Conservation (phyloP, 2,797 vertebrate genomes). For the Adelosebastes latens region DNA sequence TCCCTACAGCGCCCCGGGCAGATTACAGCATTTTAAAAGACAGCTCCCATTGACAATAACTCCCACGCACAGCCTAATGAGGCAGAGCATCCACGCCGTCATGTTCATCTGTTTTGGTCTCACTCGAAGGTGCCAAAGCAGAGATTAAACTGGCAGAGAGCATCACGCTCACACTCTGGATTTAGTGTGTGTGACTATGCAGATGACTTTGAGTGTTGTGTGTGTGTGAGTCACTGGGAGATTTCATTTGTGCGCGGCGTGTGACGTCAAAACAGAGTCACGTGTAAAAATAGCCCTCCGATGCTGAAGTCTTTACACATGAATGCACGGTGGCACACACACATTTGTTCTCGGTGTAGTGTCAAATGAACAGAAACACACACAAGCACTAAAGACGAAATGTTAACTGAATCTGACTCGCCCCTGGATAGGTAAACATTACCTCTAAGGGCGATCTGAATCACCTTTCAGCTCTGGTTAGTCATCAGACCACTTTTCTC, state of each 20-base stretch:
- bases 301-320: slow-evolving; percentile 44
- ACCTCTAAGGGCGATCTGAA: slow-evolving; percentile 7
- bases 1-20: slow-evolving; percentile 38
- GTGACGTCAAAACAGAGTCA: slow-evolving; percentile 54
- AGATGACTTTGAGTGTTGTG: not conserved
- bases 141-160: slow-evolving; percentile 40
- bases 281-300: slow-evolving; percentile 72
- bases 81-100: slow-evolving; percentile 48
- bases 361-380: slow-evolving; percentile 7
- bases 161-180: slow-evolving; percentile 11
- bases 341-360: not conserved
- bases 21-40: slow-evolving; percentile 45
- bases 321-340: slow-evolving; percentile 35
- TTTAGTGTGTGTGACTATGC: not conserved
- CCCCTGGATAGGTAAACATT: slow-evolving; percentile 30
- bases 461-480: slow-evolving; percentile 22
- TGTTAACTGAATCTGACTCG: slow-evolving; percentile 29
- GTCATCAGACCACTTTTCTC: slow-evolving; percentile 7
- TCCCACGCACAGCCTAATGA: slow-evolving; percentile 61
- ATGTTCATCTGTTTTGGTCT: slow-evolving; percentile 56
- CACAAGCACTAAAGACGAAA: slow-evolving; percentile 15
- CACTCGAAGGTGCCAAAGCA: slow-evolving; percentile 27
- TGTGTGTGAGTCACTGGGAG: slow-evolving; percentile 9
- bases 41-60: slow-evolving; percentile 33
- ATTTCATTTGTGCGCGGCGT: not conserved